Conservation (phyloP, 2,888 invertebrate species). For the Epirrita christyi region DNA sequence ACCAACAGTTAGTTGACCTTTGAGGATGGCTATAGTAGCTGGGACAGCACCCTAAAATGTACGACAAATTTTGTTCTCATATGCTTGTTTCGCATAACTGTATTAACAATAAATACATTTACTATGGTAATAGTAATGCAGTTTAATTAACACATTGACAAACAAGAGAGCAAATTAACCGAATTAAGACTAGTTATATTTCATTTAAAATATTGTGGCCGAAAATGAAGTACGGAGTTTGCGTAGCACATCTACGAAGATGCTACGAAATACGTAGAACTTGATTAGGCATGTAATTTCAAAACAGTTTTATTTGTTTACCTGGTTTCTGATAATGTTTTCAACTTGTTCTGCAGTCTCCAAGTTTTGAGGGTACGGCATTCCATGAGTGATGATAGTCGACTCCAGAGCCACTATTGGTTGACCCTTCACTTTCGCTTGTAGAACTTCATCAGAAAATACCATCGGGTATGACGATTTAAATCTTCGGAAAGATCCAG, state of each 20-base stretch:
- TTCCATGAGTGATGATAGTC: slow-evolving; percentile 99
- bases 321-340: slow-evolving; percentile 88
- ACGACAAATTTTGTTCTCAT: background rate
- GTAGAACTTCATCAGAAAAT: slow-evolving; percentile 86
- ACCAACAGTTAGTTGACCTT: slow-evolving; percentile 93
- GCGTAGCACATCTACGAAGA: slow-evolving; percentile 36
- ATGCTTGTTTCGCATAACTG: too few species aligned
- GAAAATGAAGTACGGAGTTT: background rate
- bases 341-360: slow-evolving; percentile 94
- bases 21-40: slow-evolving; percentile 95
- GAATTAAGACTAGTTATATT: too few species aligned
- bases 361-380: slow-evolving; percentile 97
- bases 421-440: slow-evolving; percentile 85
- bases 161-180: too few species aligned
- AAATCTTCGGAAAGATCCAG: slow-evolving; percentile 49
- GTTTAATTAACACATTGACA: too few species aligned
- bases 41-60: slow-evolving; percentile 90
- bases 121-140: too few species aligned
- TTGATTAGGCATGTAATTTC: background rate
- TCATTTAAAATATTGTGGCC: too few species aligned
- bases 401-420: slow-evolving; percentile 98
- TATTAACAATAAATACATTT: too few species aligned
- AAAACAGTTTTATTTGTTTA: slow-evolving; percentile 56
- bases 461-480: slow-evolving; percentile 53
- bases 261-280: slow-evolving; percentile 32